phyloP scores from a whole-genome alignment of 1,140 invertebrate species.

The Macrotrachela quadricornifera region DNA sequence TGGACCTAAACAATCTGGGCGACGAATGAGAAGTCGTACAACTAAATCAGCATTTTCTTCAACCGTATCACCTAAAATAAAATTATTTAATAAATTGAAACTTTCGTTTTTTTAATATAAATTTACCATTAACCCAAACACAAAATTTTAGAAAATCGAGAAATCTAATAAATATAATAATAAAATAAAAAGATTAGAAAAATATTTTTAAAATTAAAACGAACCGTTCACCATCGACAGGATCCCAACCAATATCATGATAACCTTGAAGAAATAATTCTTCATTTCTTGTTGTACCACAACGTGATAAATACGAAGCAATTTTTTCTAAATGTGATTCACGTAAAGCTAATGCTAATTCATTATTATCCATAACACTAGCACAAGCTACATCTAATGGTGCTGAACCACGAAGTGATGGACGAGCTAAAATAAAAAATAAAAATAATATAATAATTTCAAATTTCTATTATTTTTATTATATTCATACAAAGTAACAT shows the following conservation, averaged over 20 bases:
- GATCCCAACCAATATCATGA: constrained; percentile 98
- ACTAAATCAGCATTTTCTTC: constrained; percentile 99
- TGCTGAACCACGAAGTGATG: constrained; percentile 83
- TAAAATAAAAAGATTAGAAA: no score
- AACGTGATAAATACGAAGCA: constrained; percentile 82
- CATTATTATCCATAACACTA: constrained; percentile 97
- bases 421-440: constrained; percentile 36
- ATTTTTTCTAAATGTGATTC: constrained; percentile 90
- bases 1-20: constrained; percentile 92
- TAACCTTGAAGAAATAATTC: constrained; percentile 90
- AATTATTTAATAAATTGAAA: no score
- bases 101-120: no score
- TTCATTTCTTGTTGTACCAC: constrained; percentile 84
- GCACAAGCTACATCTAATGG: constrained; percentile 96
- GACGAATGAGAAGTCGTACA: constrained; percentile 78
- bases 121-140: constrained; percentile 68
- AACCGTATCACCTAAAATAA: constrained; percentile 58
- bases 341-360: constrained; percentile 78
- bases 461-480: no score
- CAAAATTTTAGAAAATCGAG: constrained; percentile 94
- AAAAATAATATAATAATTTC: no score
- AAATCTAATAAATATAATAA: constrained; percentile 23
- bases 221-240: constrained; percentile 85
- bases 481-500: constrained; percentile 46
- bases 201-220: no score